Conservation (phyloP, 2,113 vertebrate species). For the Chloropsis hardwickii region DNA sequence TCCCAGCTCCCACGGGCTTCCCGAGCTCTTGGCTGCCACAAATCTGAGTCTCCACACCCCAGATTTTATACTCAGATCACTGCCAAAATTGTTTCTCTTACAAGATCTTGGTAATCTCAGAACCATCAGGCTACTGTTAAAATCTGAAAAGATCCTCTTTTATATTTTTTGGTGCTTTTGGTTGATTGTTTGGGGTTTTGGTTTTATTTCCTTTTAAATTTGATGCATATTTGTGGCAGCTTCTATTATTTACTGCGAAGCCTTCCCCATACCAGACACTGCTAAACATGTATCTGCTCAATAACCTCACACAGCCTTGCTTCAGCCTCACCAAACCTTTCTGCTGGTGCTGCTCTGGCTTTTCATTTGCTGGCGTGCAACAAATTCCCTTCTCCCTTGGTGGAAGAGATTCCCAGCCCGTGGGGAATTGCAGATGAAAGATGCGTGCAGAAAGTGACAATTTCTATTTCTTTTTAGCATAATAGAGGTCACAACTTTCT, state of each 20-base stretch:
- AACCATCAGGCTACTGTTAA: neutral
- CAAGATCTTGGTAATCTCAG: neutral
- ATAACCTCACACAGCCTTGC: neutral
- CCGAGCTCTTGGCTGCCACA: neutral
- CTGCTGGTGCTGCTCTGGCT: neutral
- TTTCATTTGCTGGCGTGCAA: neutral
- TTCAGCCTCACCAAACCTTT: neutral
- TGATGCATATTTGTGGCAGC: neutral
- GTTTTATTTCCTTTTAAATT: neutral
- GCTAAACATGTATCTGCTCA: neutral
- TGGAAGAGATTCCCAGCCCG: neutral
- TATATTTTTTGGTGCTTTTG: neutral
- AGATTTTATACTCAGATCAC: neutral
- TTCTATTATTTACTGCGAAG: neutral
- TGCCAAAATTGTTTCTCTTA: neutral
- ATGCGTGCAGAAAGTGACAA: neutral
- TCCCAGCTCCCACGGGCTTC: neutral
- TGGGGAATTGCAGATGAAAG: neutral
- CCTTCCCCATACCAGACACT: neutral
- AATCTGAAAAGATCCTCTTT: neutral
- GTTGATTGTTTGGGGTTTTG: neutral
- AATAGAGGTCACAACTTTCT: neutral
- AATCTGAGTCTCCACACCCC: neutral
- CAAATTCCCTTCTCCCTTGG: neutral
- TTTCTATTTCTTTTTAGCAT: neutral